A percentile compares a stretch with the other conserved stretches of the same genome.
Evolutionary conservation across 2,797 vertebrate species (phyloP).

Genomic region (Vespertilio murinus): DNA sequence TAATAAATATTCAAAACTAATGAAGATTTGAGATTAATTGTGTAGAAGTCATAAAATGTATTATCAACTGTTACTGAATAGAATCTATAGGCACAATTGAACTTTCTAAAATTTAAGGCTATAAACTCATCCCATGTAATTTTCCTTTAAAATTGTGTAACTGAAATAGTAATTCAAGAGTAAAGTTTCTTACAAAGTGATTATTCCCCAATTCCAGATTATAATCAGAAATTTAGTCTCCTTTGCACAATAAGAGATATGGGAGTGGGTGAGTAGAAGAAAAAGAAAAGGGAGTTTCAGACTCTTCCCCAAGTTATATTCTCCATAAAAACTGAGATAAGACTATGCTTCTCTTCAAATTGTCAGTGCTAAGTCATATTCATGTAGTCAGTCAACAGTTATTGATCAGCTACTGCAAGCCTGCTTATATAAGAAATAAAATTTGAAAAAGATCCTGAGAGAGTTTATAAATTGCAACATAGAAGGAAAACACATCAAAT

Average conservation of each 20-base stretch:
- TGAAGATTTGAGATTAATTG: not conserved
- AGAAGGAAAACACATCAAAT: not conserved
- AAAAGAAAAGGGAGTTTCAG: not conserved
- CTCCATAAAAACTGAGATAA: constrained; percentile 16
- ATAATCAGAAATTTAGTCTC: constrained; percentile 2
- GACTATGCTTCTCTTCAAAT: not conserved
- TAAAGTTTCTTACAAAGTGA: constrained; percentile 23
- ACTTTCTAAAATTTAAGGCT: constrained; percentile 14
- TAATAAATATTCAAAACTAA: constrained; percentile 42
- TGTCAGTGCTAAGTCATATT: not conserved
- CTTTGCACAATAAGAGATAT: not conserved
- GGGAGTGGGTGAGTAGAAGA: not conserved
- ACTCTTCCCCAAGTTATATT: not conserved
- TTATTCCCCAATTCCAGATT: constrained; percentile 41
- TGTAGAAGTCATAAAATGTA: not conserved
- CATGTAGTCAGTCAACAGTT: constrained; percentile 50
- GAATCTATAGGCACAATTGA: not conserved
- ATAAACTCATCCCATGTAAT: not conserved
- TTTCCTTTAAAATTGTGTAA: not conserved
- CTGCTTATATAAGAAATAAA: not conserved
- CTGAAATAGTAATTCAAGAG: constrained; percentile 39
- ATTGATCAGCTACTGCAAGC: not conserved
- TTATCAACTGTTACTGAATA: constrained; percentile 37
- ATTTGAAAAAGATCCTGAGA: constrained; percentile 14
- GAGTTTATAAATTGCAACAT: not conserved